A percentile compares a stretch with the other conserved stretches of the same genome.
phyloP scores from a whole-genome alignment of 1,140 invertebrate genomes.

The Drosophila yakuba region DNA sequence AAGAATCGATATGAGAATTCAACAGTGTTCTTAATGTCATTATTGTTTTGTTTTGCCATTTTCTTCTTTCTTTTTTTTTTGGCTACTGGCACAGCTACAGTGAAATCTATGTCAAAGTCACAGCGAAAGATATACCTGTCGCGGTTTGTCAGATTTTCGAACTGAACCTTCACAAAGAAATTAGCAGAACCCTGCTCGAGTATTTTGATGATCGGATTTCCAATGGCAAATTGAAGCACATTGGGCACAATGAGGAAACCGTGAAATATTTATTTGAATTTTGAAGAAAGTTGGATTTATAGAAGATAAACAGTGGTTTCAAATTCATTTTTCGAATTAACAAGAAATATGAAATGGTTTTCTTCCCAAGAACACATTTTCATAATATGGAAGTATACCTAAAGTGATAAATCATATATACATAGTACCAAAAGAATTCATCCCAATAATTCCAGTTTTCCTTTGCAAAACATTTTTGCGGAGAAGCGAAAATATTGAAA shows the following conservation, averaged over 20 bases:
- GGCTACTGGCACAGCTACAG: conserved; percentile 10
- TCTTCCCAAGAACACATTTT: too few species aligned
- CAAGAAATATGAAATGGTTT: too few species aligned
- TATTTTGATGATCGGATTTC: conserved; percentile 48
- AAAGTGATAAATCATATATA: conserved; percentile 22
- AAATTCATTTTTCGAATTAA: too few species aligned
- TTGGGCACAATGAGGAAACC: too few species aligned
- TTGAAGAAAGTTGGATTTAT: too few species aligned
- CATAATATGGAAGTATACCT: neutral
- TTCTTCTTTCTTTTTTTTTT: neutral
- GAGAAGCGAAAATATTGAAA: conserved; percentile 48
- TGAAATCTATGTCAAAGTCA: conserved; percentile 77
- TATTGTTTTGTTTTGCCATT: conserved; percentile 9
- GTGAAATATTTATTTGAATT: too few species aligned
- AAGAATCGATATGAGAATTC: conserved; percentile 7
- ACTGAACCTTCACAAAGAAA: conserved; percentile 23
- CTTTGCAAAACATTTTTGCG: conserved; percentile 10
- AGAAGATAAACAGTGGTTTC: too few species aligned
- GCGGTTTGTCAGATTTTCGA: conserved; percentile 29
- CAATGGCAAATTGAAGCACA: conserved; percentile 22
- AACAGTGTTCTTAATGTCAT: conserved; percentile 15
- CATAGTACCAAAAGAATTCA: neutral
- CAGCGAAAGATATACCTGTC: conserved; percentile 25
- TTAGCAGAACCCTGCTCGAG: conserved; percentile 56
- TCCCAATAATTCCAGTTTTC: conserved; percentile 26